Conservation (phyloP, 2,113 vertebrate species). For the Ardeotis arabs region DNA sequence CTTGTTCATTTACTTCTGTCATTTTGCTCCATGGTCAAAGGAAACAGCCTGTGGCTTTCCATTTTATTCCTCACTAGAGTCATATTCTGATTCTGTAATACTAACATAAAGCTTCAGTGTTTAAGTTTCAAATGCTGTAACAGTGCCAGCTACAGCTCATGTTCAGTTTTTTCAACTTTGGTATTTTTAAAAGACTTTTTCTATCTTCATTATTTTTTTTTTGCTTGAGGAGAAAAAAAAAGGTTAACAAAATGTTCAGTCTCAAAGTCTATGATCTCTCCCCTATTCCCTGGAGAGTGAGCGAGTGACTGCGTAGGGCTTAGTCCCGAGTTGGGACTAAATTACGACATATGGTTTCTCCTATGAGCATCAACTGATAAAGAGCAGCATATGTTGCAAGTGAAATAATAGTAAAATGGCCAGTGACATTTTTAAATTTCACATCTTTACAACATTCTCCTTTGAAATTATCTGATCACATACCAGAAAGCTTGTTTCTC, state of each 20-base stretch:
- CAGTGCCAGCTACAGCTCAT: background rate
- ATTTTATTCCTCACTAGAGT: background rate
- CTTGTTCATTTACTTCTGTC: background rate
- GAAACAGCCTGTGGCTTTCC: background rate
- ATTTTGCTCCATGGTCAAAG: constrained; percentile 10
- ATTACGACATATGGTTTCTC: background rate
- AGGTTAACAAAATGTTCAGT: background rate
- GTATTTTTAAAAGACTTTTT: background rate
- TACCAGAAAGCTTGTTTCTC: background rate
- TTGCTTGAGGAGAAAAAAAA: background rate
- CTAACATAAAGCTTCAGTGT: background rate
- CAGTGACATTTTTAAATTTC: constrained; percentile 36
- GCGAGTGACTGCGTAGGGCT: no score
- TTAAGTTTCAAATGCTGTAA: background rate
- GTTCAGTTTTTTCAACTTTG: background rate
- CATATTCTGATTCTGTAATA: background rate
- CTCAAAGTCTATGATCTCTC: background rate
- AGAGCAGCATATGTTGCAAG: background rate
- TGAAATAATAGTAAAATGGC: background rate
- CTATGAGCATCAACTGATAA: background rate
- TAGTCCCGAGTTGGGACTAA: no score
- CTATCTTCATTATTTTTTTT: background rate
- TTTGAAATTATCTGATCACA: background rate
- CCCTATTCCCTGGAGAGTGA: no score
- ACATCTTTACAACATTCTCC: background rate